Evolutionary conservation across 2,113 vertebrate species (phyloP).

Genomic region (Saccopteryx leptura): DNA sequence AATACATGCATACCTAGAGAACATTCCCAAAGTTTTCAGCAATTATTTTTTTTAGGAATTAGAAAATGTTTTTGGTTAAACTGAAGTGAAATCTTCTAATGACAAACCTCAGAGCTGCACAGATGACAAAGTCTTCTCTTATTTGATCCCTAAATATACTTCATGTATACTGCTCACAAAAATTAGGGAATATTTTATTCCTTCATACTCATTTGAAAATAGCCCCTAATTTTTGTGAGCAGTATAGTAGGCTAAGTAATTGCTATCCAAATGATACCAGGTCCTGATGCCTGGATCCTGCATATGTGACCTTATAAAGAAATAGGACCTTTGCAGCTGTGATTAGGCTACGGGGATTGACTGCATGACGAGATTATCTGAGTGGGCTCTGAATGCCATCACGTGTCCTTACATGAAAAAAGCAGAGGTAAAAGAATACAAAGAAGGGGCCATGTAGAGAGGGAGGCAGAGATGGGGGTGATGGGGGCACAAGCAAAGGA

Average conservation of each 20-base stretch:
- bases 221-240: too few relatives aligned
- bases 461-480: neutral
- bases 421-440: neutral
- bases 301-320: neutral
- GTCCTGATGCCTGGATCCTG: neutral
- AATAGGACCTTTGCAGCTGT: neutral
- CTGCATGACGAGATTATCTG: neutral
- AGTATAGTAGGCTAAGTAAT: fast-evolving
- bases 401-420: too few relatives aligned
- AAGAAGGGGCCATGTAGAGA: neutral
- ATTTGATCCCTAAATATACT: neutral
- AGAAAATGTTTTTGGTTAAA: neutral
- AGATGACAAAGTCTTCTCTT: neutral
- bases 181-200: too few relatives aligned
- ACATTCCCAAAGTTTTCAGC: neutral
- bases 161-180: too few relatives aligned
- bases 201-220: too few relatives aligned
- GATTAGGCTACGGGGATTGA: neutral
- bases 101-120: neutral
- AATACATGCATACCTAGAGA: neutral
- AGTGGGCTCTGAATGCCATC: too few relatives aligned
- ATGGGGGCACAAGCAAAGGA: neutral
- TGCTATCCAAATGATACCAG: neutral
- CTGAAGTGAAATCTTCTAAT: neutral
- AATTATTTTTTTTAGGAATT: neutral